These are phyloP conservation scores for Leptarthrus brevirostris DNA, from an alignment of 2,888 invertebrate species.

Conservation along the genomic window DNA sequence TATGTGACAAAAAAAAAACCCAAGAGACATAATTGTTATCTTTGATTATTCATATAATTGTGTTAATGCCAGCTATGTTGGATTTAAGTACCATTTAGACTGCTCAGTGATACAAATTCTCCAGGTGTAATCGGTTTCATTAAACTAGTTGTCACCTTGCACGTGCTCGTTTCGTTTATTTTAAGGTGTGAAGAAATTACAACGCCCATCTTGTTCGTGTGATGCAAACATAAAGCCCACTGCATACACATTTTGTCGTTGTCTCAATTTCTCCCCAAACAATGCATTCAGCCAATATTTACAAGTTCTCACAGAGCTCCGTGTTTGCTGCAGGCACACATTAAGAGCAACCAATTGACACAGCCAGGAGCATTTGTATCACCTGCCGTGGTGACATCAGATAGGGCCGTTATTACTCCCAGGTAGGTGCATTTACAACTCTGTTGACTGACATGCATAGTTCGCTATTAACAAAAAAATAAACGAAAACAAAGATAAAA, in stretches of 20 bases:
- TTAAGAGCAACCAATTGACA: conserved; percentile 41
- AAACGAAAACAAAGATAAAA: conserved; percentile 27
- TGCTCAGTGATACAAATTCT: too few relatives aligned
- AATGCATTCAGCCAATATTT: conserved; percentile 46
- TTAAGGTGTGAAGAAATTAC: conserved; percentile 37
- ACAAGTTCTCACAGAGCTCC: conserved; percentile 34
- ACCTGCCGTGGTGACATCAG: conserved; percentile 24
- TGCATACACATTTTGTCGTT: conserved; percentile 42
- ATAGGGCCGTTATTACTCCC: conserved; percentile 21
- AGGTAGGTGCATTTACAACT: conserved; percentile 17
- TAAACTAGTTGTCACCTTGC: background rate
- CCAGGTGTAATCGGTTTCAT: background rate
- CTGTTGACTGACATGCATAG: conserved; percentile 36
- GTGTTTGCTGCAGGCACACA: conserved; percentile 27
- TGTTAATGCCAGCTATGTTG: too few relatives aligned
- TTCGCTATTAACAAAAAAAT: conserved; percentile 26
- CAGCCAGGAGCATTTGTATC: conserved; percentile 6
- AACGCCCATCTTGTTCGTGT: background rate
- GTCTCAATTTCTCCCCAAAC: conserved; percentile 47
- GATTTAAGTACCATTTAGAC: too few relatives aligned
- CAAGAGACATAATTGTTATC: too few relatives aligned
- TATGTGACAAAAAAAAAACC: too few relatives aligned
- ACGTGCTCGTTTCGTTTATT: conserved; percentile 20
- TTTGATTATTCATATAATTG: too few relatives aligned
- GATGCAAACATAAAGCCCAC: conserved; percentile 19